Conservation (phyloP, 2,888 invertebrate genomes). For the Leucophora obtusa region DNA sequence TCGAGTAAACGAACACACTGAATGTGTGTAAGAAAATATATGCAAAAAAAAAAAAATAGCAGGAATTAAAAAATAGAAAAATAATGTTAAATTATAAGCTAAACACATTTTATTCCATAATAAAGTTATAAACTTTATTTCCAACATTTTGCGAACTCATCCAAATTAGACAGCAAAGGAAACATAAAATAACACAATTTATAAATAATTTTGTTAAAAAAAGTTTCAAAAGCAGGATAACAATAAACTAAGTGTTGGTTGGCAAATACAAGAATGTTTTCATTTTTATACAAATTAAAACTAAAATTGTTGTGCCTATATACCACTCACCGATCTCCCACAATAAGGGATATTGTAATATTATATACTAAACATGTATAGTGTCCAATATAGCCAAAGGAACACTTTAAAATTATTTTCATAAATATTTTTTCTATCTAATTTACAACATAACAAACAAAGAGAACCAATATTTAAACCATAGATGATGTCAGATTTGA, state of each 20-base stretch:
- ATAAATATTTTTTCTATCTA: conserved; percentile 29
- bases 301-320: not conserved
- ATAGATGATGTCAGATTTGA: not conserved
- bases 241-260: not conserved
- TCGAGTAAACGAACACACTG: no score
- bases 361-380: not conserved
- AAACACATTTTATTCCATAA: not conserved
- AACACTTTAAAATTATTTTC: not conserved
- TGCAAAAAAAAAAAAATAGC: not conserved
- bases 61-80: not conserved
- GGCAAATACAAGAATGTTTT: not conserved
- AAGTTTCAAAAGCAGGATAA: not conserved
- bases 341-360: not conserved
- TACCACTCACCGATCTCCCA: not conserved
- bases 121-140: not conserved
- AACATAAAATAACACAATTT: not conserved
- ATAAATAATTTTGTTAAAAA: not conserved
- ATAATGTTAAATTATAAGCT: not conserved
- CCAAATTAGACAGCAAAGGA: not conserved
- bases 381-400: not conserved
- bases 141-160: not conserved
- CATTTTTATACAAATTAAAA: not conserved
- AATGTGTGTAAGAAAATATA: not conserved
- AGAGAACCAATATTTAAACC: not conserved
- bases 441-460: conserved; percentile 14